Evolutionary conservation across 2,888 invertebrate species (phyloP), one percentile per base, ranked within the genome.

Genomic region (Ectemnius cavifrons): DNA sequence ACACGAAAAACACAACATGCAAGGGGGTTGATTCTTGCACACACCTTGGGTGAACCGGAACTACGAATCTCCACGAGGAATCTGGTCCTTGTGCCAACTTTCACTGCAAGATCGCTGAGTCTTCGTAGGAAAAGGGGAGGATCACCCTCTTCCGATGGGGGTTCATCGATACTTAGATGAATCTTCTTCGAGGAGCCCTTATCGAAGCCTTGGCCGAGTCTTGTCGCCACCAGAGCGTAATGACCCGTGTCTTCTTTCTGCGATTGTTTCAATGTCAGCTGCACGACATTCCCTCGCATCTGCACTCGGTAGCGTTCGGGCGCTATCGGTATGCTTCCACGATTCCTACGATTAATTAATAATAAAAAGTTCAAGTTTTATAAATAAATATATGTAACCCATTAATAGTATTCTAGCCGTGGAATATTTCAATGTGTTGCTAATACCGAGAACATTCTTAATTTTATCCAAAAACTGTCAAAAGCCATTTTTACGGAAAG

Each of bases 81-180:
- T 84, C 97, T 93, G 0, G 96, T 96, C 86, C 97, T 93, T 58
- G 97, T 96, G 87, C 97, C 97, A 87, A 98, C 97, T 92, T 97
- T 97, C 74, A 97, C 97, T 14, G 96, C 95, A 67, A 97, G 94
- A 91, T 98, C 97, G 87, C 95, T 95, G 66, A 98, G 94, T 77
- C 97, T 93, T 75, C 97, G 93, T 76, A 97, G 92, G 92, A 98
- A 97, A 80, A 94, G 93, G 27, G 98, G 98, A 11, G 95, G 95
- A 75, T 95, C 95, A 64, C 94, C 94, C 1, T 92, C 92, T 57
- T 92, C 92, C n/a, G 86, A 82, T 45, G 81, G 83, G n/a, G 87
- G 81, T 64, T 90, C 89, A 67, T 88, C 87, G 49, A 90, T 85
- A 68, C 76, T 88, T 67, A 91, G 78, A 63, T 88, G 87, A 69